Percentiles rank a stretch among this genome's conserved stretches.
Evolutionary conservation across 2,888 invertebrate species (phyloP).

Genomic region (Macrostomum cliftonense): DNA sequence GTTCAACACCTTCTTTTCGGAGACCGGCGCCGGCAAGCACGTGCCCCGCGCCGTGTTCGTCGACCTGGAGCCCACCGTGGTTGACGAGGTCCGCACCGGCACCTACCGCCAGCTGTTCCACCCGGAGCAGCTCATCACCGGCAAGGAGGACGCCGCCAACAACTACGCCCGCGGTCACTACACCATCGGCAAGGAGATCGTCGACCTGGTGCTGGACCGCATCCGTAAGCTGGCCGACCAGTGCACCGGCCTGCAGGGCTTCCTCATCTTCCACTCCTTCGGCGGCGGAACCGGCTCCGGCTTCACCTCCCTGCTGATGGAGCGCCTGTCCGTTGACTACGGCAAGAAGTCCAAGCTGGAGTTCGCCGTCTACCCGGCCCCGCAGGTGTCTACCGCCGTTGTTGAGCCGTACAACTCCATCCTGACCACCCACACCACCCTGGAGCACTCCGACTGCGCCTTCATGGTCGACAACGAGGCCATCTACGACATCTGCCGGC

Average conservation of each 20-base stretch:
- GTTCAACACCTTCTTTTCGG: slow-evolving; percentile 58
- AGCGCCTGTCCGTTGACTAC: slow-evolving; percentile 60
- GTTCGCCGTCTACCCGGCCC: slow-evolving; percentile 75
- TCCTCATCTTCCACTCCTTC: slow-evolving; percentile 71
- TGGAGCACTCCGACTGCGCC: slow-evolving; percentile 80
- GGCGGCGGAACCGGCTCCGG: slow-evolving; percentile 73
- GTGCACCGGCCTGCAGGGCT: slow-evolving; percentile 56
- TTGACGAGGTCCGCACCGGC: slow-evolving; percentile 43
- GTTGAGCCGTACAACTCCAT: slow-evolving; percentile 92
- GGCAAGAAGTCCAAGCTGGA: slow-evolving; percentile 70
- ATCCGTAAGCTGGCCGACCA: slow-evolving; percentile 55
- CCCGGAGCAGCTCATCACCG: slow-evolving; percentile 85
- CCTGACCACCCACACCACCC: slow-evolving; percentile 76
- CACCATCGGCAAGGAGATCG: slow-evolving; percentile 67
- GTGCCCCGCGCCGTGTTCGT: slow-evolving; percentile 79
- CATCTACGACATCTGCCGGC: slow-evolving; percentile 65
- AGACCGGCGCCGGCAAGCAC: slow-evolving; percentile 84
- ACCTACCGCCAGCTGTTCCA: slow-evolving; percentile 79
- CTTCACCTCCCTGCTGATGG: slow-evolving; percentile 68
- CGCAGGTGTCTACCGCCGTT: slow-evolving; percentile 71
- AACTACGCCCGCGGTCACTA: slow-evolving; percentile 94
- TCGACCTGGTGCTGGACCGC: slow-evolving; percentile 53
- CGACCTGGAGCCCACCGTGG: slow-evolving; percentile 85
- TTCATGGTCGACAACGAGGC: slow-evolving; percentile 92
- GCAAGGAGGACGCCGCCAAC: slow-evolving; percentile 91